These are phyloP conservation scores for Cebus imitator DNA, from an alignment of 2,113 vertebrate genomes.

Conservation along the genomic window DNA sequence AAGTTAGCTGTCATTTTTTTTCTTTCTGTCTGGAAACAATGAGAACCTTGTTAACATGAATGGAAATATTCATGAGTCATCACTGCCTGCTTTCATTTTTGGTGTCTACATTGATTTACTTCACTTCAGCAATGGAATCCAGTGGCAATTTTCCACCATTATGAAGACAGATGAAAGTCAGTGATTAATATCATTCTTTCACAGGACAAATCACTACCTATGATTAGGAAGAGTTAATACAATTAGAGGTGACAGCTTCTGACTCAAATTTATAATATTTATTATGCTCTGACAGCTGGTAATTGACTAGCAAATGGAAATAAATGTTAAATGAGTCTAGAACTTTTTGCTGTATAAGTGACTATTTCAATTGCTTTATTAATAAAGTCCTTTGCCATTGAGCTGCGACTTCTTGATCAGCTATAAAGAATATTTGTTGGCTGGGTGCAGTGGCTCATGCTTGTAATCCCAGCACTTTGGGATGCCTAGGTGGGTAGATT, in stretches of 20 bases:
- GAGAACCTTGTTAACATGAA: conserved; percentile 39
- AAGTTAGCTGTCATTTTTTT: conserved; percentile 33
- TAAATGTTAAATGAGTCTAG: conserved; percentile 70
- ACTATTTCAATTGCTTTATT: conserved; percentile 48
- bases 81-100: conserved; percentile 36
- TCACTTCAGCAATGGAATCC: conserved; percentile 29
- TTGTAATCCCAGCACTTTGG: no score
- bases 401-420: conserved; percentile 33
- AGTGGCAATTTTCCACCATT: conserved; percentile 32
- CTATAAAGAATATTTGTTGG: conserved; percentile 13
- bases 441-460: no score
- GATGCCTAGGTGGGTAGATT: no score
- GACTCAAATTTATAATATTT: conserved; percentile 62
- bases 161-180: conserved; percentile 47
- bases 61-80: conserved; percentile 32
- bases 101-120: conserved; percentile 55
- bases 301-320: conserved; percentile 75
- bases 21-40: conserved; percentile 40
- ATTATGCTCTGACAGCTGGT: conserved; percentile 68
- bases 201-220: conserved; percentile 52
- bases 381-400: conserved; percentile 62
- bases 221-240: conserved; percentile 64
- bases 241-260: conserved; percentile 59
- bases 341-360: conserved; percentile 49
- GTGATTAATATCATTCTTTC: conserved; percentile 64